Conservation (phyloP, 1,140 invertebrate species). For the Aleiodes sp. region DNA sequence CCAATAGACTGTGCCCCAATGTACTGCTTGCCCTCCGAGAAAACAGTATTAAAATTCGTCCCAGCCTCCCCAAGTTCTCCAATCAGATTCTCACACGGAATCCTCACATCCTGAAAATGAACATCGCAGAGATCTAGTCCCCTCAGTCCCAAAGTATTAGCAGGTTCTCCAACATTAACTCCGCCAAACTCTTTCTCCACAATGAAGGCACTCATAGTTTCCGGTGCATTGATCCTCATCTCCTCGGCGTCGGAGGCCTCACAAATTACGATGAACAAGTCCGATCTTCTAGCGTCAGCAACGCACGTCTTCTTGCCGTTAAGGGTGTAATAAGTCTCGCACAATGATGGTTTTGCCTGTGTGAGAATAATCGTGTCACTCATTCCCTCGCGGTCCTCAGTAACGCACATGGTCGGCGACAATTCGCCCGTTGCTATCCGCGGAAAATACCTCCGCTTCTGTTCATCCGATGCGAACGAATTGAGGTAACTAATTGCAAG, state of each 20-base stretch:
- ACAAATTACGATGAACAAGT: slow-evolving; percentile 68
- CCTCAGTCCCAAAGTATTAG: slow-evolving; percentile 80
- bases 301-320: slow-evolving; percentile 67
- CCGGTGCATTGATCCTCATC: slow-evolving; percentile 28
- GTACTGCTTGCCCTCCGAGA: slow-evolving; percentile 53
- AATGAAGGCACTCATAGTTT: slow-evolving; percentile 75
- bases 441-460: slow-evolving; percentile 65
- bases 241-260: slow-evolving; percentile 45
- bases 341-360: slow-evolving; percentile 43
- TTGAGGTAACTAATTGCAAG: slow-evolving; percentile 62
- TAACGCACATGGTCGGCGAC: slow-evolving; percentile 62
- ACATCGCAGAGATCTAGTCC: slow-evolving; percentile 55
- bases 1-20: slow-evolving; percentile 51
- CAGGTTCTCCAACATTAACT: slow-evolving; percentile 73
- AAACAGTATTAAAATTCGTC: slow-evolving; percentile 43
- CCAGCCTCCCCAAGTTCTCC: slow-evolving; percentile 49
- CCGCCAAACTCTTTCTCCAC: slow-evolving; percentile 78
- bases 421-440: slow-evolving; percentile 62
- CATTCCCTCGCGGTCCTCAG: slow-evolving; percentile 53
- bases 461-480: slow-evolving; percentile 57
- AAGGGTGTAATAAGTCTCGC: slow-evolving; percentile 58
- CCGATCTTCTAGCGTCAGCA: slow-evolving; percentile 57
- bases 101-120: slow-evolving; percentile 61
- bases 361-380: slow-evolving; percentile 55
- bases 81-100: slow-evolving; percentile 61